phyloP scores from a whole-genome alignment of 2,113 vertebrate genomes.

The Triplophysa dalaica region DNA sequence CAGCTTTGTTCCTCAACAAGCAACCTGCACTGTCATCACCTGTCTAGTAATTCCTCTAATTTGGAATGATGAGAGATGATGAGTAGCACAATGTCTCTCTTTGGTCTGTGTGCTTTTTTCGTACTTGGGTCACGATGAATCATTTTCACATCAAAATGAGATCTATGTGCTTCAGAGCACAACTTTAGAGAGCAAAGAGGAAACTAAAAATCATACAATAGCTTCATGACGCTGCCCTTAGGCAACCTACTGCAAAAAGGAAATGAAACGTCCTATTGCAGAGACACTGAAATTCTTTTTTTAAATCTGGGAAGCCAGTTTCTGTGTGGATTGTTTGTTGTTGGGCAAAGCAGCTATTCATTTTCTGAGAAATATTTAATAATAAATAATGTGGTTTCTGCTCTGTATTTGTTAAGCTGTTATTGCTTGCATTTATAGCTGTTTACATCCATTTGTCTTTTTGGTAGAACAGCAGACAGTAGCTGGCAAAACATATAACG shows the following conservation, averaged over 20 bases:
- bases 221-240: background rate
- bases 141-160: background rate
- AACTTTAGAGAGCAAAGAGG: background rate
- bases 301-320: background rate
- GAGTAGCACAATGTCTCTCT: conserved; percentile 33
- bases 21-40: conserved; percentile 46
- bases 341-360: background rate
- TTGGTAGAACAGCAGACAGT: background rate
- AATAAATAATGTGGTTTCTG: too few species aligned
- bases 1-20: conserved; percentile 47
- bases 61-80: conserved; percentile 31
- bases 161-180: background rate
- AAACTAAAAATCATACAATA: background rate
- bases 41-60: conserved; percentile 39
- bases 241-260: conserved; percentile 3
- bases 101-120: background rate
- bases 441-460: background rate
- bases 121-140: background rate
- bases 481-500: background rate
- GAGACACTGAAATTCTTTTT: background rate
- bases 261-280: background rate
- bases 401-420: too few species aligned
- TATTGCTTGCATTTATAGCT: background rate
- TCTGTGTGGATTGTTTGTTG: background rate
- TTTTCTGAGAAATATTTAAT: background rate